Base-by-base conservation (phyloP, 2,797 vertebrate species). In the Gila robusta region DNA sequence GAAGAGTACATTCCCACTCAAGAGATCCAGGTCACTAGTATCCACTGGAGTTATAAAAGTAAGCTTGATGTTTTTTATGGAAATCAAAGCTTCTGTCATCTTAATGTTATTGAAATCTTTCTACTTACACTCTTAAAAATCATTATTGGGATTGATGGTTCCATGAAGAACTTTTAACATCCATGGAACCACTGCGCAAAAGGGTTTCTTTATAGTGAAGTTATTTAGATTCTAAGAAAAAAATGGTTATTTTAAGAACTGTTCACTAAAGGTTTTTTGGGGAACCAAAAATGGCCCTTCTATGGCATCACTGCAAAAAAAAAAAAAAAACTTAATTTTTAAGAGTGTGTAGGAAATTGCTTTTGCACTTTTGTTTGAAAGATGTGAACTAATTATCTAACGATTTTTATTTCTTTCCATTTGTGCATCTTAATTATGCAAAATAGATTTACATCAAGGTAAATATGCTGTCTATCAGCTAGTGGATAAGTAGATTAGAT, bases 31-130 rank as follows among this genome's bases (percentile, higher is more conserved):
- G 98, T 97, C 93, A 98, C 98, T 90, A 99, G 98, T 94, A 99
- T 99, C 93, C 98, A 99, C 93, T 99, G 98, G 98, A 98, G 96
- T 92, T 99, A 99, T 86, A 98, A 98, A 93, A 97, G 97, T 97
- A 94, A 95, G 95, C 37, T 5, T 64, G 32, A 39, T 37, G 14
- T 67, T 21, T 49, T 19, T 62, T 9, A 21, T 82, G 23, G 5
- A 67, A 67, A 81, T 66, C 14, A 32, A 66, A 66, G 26, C 62
- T 66, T 32, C 26, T 66, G 62, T 32, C 14, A 32, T 66, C 16
- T 64, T 66, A n/a, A 5, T 78, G 21, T 59, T 37, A 26, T 32
- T 67, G 9, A 35, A 39, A 6, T n/a, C 1, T 28, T 52, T 66
- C 8, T 39, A 72, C 28, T 82, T 28, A 1, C 47, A 64, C 64